Evolutionary conservation across 64 coral and sea anemone genomes (phyloP).

Genomic region (Actinia equina): DNA sequence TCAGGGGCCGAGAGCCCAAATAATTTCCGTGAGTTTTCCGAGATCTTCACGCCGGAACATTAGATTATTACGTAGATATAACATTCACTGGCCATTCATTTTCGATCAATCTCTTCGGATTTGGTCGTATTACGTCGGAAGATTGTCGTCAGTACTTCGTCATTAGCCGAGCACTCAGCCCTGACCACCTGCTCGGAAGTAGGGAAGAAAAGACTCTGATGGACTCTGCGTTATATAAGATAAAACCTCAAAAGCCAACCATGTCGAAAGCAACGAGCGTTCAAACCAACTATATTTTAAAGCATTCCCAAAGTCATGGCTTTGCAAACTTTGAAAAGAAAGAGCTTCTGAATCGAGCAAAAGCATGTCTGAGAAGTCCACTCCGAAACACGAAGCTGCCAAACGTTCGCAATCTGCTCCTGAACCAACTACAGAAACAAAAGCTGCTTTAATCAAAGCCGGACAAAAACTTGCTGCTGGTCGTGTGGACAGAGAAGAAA

Average conservation of each 20-base stretch:
- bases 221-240: background rate
- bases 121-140: slow-evolving; percentile 32
- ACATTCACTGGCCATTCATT: slow-evolving; percentile 3
- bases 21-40: slow-evolving; percentile 22
- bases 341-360: background rate
- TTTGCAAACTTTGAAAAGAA: background rate
- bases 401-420: slow-evolving; percentile 7
- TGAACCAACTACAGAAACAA: background rate
- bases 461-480: background rate
- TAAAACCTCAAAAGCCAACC: background rate
- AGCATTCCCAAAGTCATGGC: background rate
- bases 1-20: background rate
- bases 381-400: slow-evolving; percentile 23
- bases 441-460: background rate
- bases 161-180: slow-evolving; percentile 9
- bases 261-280: background rate
- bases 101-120: slow-evolving; percentile 24
- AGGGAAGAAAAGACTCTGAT: background rate
- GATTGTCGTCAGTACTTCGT: slow-evolving; percentile 20
- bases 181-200: background rate
- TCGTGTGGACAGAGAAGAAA: background rate
- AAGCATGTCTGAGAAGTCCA: background rate
- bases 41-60: slow-evolving; percentile 20
- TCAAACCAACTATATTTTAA: background rate
- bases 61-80: slow-evolving; percentile 26